Percentiles rank a stretch among this genome's conserved stretches.
These are phyloP conservation scores for Rhinatrema bivittatum DNA, from an alignment of 2,797 vertebrate species.

Conservation along the genomic window DNA sequence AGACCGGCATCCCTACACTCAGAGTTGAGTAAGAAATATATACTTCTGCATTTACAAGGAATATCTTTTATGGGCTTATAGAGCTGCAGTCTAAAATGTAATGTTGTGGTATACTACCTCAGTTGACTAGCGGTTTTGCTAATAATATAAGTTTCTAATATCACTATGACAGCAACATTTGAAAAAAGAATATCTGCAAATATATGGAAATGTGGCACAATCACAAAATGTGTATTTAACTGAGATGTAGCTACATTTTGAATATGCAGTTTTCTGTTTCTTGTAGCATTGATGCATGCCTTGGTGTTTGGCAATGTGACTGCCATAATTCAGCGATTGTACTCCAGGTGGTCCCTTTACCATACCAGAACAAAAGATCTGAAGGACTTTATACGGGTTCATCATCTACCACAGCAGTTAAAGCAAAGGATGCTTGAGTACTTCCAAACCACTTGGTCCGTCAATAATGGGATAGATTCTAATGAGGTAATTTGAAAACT, in stretches of 20 bases:
- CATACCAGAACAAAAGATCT: conserved; percentile 95
- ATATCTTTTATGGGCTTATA: too few species aligned
- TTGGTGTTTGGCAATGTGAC: conserved; percentile 96
- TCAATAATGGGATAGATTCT: conserved; percentile 70
- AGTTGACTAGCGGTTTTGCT: too few species aligned
- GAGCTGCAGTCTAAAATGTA: too few species aligned
- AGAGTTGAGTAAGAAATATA: too few species aligned
- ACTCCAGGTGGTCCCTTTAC: conserved; percentile 94
- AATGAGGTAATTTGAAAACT: conserved; percentile 56
- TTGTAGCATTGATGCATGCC: conserved; percentile 88
- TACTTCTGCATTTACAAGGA: too few species aligned
- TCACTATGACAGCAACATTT: too few species aligned
- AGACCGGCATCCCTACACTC: too few species aligned
- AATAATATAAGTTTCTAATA: too few species aligned
- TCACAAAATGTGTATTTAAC: neutral
- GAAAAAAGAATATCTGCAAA: too few species aligned
- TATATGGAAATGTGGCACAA: too few species aligned
- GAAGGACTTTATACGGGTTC: conserved; percentile 94
- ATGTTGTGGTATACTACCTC: too few species aligned
- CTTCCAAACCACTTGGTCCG: conserved; percentile 73
- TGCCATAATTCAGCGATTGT: conserved; percentile 96
- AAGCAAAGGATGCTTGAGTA: conserved; percentile 97
- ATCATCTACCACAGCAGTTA: conserved; percentile 87
- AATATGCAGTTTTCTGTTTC: conserved; percentile 4
- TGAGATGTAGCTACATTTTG: neutral